These are phyloP conservation scores for Philhelius pedissequus DNA, from an alignment of 2,888 invertebrate genomes.

Conservation along the genomic window DNA sequence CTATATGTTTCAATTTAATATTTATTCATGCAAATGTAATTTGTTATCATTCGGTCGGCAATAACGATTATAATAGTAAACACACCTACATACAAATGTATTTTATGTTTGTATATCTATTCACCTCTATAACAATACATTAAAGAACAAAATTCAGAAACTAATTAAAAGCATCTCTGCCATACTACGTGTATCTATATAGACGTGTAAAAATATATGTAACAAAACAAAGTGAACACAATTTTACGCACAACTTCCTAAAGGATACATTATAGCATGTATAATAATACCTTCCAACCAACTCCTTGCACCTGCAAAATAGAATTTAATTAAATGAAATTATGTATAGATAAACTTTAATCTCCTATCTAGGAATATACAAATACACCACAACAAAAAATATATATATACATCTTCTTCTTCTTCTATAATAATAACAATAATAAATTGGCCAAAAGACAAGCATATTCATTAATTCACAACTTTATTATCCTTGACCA, in stretches of 20 bases:
- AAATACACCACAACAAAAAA: not conserved
- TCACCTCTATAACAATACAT: not conserved
- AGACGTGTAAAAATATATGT: not conserved
- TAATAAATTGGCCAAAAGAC: slow-evolving; percentile 56
- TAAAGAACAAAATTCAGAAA: not conserved
- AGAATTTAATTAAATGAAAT: not conserved
- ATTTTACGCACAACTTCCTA: not conserved
- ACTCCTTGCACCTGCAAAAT: not conserved
- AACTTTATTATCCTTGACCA: slow-evolving; percentile 38
- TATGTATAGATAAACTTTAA: not conserved
- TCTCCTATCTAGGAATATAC: not conserved
- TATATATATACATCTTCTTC: slow-evolving; percentile 10
- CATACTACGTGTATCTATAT: too few species aligned
- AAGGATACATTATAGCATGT: not conserved
- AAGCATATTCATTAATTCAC: slow-evolving; percentile 60
- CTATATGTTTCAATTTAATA: not conserved
- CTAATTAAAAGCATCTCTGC: not conserved
- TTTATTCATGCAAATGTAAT: slow-evolving; percentile 17
- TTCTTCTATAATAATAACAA: not conserved
- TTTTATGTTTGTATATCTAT: too few species aligned
- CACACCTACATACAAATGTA: too few species aligned
- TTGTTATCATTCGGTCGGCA: not conserved
- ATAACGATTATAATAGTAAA: too few species aligned
- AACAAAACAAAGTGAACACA: not conserved
- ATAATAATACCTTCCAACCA: not conserved